phyloP scores from a whole-genome alignment of 2,797 vertebrate species.

The Labeo calbasu region DNA sequence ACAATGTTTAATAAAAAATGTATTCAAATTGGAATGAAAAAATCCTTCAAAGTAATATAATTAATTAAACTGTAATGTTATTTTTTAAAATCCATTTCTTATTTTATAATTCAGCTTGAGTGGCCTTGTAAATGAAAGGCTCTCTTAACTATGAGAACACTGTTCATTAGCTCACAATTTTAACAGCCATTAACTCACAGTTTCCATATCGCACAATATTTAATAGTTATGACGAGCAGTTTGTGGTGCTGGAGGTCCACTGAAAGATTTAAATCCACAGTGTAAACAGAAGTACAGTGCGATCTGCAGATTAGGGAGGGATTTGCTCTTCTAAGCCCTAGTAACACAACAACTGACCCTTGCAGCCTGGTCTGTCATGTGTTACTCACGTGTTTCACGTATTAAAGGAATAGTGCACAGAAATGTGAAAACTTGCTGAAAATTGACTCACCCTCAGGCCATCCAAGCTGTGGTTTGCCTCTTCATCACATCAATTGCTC shows the following conservation, averaged over 20 bases:
- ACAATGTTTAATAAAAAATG: not conserved
- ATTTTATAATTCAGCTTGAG: not conserved
- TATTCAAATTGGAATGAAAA: not conserved
- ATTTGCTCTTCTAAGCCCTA: constrained; percentile 76
- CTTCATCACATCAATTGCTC: too few species aligned
- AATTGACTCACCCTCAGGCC: not conserved
- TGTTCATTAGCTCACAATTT: not conserved
- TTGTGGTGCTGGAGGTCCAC: constrained; percentile 43
- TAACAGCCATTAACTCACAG: not conserved
- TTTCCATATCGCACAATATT: constrained; percentile 25
- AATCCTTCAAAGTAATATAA: not conserved
- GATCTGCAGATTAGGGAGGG: constrained; percentile 76
- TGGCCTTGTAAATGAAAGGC: not conserved
- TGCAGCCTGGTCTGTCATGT: constrained; percentile 10
- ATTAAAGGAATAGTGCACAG: not conserved
- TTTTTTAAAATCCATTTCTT: not conserved
- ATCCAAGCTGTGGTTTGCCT: not conserved
- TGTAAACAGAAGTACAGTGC: constrained; percentile 67
- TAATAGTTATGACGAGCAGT: constrained; percentile 34
- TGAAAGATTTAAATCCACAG: constrained; percentile 67
- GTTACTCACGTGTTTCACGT: not conserved
- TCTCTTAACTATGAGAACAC: not conserved
- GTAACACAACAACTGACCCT: constrained; percentile 70
- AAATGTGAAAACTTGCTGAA: not conserved
- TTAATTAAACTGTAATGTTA: not conserved